Percentiles rank a stretch among this genome's conserved stretches.
These are phyloP conservation scores for Protosalanx chinensis DNA, from an alignment of 2,797 vertebrate genomes.

Conservation along the genomic window DNA sequence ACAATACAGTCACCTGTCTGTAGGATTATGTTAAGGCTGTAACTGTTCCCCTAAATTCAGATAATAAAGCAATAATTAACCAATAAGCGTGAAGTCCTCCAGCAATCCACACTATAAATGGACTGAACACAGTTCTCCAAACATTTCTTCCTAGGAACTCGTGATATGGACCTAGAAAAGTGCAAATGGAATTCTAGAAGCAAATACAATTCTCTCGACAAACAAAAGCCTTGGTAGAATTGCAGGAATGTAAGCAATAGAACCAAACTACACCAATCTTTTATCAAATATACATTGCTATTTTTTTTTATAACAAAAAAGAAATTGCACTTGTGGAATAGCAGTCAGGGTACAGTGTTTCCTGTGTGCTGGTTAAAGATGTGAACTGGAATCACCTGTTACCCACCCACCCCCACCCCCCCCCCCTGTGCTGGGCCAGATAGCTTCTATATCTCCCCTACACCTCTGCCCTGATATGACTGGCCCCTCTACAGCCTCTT, in stretches of 20 bases:
- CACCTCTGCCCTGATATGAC: neutral
- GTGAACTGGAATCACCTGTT: conserved; percentile 1
- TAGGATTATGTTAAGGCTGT: neutral
- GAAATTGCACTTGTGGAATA: conserved; percentile 18
- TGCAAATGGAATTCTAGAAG: neutral
- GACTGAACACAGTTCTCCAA: too few relatives aligned
- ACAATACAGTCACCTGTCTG: neutral
- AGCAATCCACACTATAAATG: neutral
- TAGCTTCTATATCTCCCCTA: neutral
- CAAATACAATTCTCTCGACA: neutral
- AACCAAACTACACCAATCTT: neutral
- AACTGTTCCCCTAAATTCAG: too few relatives aligned
- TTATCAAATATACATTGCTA: conserved; percentile 2
- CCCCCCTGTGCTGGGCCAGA: neutral
- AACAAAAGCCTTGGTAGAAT: neutral
- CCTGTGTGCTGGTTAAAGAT: neutral
- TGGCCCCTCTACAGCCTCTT: neutral
- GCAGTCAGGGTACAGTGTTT: neutral
- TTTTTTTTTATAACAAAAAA: neutral
- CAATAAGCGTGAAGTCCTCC: neutral
- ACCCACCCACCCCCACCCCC: neutral
- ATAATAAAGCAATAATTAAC: neutral
- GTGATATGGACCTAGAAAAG: neutral
- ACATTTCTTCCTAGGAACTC: too few relatives aligned
- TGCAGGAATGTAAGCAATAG: conserved; percentile 34